Evolutionary conservation across 2,113 vertebrate genomes (phyloP).

Genomic region (Rhea americana): DNA sequence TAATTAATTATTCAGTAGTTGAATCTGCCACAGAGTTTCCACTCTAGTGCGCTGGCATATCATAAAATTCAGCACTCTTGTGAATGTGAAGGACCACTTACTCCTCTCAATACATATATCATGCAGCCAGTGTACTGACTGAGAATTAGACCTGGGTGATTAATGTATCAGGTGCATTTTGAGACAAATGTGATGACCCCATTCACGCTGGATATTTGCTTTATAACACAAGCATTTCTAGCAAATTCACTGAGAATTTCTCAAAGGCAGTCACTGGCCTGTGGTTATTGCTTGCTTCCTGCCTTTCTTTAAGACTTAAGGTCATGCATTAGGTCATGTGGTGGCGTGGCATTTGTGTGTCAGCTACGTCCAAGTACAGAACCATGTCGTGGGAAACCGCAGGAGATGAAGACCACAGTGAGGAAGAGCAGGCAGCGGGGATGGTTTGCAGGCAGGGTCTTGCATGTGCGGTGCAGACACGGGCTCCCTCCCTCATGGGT

Average conservation of each 20-base stretch:
- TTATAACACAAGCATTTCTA: neutral
- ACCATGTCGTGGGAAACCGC: neutral
- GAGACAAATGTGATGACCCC: neutral
- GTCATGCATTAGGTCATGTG: fast-evolving
- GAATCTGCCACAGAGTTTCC: conserved; percentile 16
- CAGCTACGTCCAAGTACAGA: fast-evolving
- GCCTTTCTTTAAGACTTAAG: neutral
- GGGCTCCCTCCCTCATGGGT: too few relatives aligned
- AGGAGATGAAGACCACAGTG: fast-evolving
- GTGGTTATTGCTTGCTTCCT: fast-evolving
- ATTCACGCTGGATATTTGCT: neutral
- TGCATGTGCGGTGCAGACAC: neutral
- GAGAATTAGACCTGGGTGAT: neutral
- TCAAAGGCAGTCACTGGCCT: neutral
- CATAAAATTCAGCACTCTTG: neutral
- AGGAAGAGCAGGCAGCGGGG: fast-evolving
- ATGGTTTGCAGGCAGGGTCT: neutral
- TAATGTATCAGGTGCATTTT: neutral
- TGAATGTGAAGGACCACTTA: neutral
- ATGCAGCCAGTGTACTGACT: neutral
- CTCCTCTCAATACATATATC: neutral
- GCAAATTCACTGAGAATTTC: neutral
- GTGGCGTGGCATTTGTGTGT: too few relatives aligned
- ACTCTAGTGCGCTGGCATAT: neutral
- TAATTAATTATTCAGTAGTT: conserved; percentile 49